phyloP scores from a whole-genome alignment of 2,888 invertebrate species.

The Chrysomela aeneicollis region DNA sequence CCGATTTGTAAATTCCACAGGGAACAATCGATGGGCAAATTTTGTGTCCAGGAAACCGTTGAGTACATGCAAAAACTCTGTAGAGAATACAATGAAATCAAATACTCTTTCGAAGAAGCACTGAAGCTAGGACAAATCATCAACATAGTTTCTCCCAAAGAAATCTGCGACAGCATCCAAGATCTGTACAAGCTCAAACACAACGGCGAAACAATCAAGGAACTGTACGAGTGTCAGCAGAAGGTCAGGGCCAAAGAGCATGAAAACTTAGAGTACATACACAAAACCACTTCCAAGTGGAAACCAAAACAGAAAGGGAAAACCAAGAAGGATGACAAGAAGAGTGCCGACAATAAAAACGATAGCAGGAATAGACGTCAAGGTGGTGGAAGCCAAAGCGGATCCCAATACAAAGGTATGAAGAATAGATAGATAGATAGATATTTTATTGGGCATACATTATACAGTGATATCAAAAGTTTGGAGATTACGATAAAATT shows the following conservation, averaged over 20 bases:
- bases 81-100: constrained; percentile 47
- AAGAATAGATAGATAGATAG: too few relatives aligned
- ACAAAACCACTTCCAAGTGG: constrained; percentile 29
- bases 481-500: too few relatives aligned
- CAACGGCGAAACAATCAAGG: constrained; percentile 50
- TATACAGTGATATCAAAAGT: too few relatives aligned
- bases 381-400: too few relatives aligned
- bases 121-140: constrained; percentile 30
- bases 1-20: too few relatives aligned
- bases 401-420: too few relatives aligned
- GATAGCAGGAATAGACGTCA: too few relatives aligned
- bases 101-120: constrained; percentile 44
- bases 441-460: too few relatives aligned
- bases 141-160: constrained; percentile 40
- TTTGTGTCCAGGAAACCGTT: constrained; percentile 41
- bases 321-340: not conserved
- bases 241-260: constrained; percentile 45
- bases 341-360: too few relatives aligned
- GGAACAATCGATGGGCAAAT: constrained; percentile 44
- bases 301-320: not conserved
- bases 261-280: constrained; percentile 41
- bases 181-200: constrained; percentile 48
- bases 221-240: constrained; percentile 49
- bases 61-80: constrained; percentile 44
- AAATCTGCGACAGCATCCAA: constrained; percentile 42